These are phyloP conservation scores for Brachirus orientalis DNA, from an alignment of 2,113 vertebrate genomes.

Conservation along the genomic window DNA sequence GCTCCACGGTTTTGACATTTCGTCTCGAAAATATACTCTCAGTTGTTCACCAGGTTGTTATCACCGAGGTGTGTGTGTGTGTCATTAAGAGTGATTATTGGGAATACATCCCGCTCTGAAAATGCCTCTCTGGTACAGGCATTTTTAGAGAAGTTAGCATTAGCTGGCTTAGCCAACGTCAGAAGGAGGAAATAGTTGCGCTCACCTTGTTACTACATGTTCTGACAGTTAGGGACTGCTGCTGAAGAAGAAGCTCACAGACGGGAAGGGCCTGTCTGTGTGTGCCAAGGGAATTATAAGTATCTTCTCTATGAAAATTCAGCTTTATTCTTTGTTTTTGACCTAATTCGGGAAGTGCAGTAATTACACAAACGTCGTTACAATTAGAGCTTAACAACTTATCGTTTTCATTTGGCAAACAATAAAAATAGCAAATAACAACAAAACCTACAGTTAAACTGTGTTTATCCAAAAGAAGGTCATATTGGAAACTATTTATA, in stretches of 20 bases:
- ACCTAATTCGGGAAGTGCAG: no score
- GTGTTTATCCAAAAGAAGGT: no score
- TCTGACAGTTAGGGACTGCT: constrained; percentile 12
- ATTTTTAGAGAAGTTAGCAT: background rate
- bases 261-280: background rate
- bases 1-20: constrained; percentile 33
- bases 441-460: no score
- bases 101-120: background rate
- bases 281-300: no score
- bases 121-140: no score
- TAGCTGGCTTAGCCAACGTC: constrained; percentile 40
- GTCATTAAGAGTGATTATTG: rapidly evolving
- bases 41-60: rapidly evolving
- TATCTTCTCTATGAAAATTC: no score
- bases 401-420: no score
- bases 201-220: constrained; percentile 68
- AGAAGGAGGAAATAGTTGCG: constrained; percentile 56
- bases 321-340: no score
- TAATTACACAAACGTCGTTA: no score
- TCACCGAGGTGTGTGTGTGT: rapidly evolving
- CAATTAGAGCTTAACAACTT: no score
- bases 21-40: background rate
- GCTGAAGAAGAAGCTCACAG: background rate
- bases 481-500: no score
- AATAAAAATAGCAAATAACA: no score